phyloP scores from a whole-genome alignment of 2,888 invertebrate species.

The Zygothrica quintamaculata region DNA sequence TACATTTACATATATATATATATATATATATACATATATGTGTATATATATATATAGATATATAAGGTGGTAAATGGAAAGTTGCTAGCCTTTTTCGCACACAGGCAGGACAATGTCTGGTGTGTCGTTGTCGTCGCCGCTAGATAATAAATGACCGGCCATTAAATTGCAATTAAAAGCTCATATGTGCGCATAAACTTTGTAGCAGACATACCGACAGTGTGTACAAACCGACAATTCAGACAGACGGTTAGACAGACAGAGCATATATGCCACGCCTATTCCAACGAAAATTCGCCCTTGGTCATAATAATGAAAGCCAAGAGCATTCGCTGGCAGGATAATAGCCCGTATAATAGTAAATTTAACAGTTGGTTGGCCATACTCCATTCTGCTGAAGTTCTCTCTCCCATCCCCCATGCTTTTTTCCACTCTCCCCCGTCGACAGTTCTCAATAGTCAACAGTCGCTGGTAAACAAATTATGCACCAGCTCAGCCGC shows the following conservation, averaged over 20 bases:
- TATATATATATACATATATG: conserved; percentile 38
- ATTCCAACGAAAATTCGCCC: conserved; percentile 47
- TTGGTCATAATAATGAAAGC: conserved; percentile 69
- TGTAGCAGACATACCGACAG: conserved; percentile 48
- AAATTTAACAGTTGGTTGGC: conserved; percentile 77
- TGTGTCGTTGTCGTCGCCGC: conserved; percentile 69
- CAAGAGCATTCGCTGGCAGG: conserved; percentile 51
- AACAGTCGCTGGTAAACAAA: conserved; percentile 72
- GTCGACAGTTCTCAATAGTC: conserved; percentile 41
- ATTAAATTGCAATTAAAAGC: conserved; percentile 84
- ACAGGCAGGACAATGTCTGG: conserved; percentile 59
- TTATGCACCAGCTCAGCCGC: conserved; percentile 54
- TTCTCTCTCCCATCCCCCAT: neutral
- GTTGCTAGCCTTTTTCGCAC: conserved; percentile 51
- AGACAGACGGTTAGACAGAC: conserved; percentile 23
- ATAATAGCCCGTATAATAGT: conserved; percentile 80
- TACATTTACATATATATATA: no score
- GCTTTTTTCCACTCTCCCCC: neutral
- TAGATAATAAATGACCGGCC: conserved; percentile 83
- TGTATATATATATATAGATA: conserved; percentile 36
- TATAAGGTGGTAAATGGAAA: conserved; percentile 46
- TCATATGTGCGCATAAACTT: conserved; percentile 82
- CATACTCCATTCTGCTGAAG: conserved; percentile 3
- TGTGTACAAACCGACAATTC: no score
- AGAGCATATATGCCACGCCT: conserved; percentile 29